Conservation (phyloP, 2,888 invertebrate genomes). For the Calliphora vomitoria region DNA sequence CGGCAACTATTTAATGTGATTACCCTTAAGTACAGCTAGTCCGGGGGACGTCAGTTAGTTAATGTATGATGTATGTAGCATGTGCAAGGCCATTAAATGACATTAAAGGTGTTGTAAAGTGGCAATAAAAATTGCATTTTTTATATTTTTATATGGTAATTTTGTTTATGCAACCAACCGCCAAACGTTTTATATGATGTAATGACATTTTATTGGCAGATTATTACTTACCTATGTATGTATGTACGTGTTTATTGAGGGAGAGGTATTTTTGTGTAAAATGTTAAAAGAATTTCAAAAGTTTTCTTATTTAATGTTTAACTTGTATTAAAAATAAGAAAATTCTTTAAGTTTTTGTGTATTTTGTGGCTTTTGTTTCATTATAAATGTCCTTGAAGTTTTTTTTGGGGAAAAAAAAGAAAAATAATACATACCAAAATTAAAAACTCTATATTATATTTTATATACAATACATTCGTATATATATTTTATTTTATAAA, state of each 20-base stretch:
- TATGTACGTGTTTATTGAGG: not conserved
- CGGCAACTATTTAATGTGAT: constrained; percentile 66
- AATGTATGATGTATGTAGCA: not conserved
- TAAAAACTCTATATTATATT: constrained; percentile 5
- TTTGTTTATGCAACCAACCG: constrained; percentile 38
- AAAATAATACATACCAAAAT: constrained; percentile 3
- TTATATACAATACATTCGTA: not conserved
- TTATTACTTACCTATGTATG: not conserved
- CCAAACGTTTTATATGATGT: constrained; percentile 20
- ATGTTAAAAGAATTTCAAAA: too few relatives aligned
- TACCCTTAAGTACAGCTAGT: constrained; percentile 55
- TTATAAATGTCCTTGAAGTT: constrained; percentile 49
- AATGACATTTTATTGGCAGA: constrained; percentile 21
- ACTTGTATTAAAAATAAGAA: too few relatives aligned
- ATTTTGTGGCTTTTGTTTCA: constrained; percentile 22
- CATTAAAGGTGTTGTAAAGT: constrained; percentile 63
- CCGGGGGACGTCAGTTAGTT: not conserved
- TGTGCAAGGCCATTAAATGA: constrained; percentile 51
- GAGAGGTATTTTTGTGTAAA: too few relatives aligned
- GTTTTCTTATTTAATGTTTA: too few relatives aligned
- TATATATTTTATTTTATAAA: constrained; percentile 25
- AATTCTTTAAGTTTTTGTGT: not conserved
- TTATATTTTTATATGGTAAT: constrained; percentile 30
- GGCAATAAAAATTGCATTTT: constrained; percentile 51
- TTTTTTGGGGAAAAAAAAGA: not conserved